A percentile compares a stretch with the other conserved stretches of the same genome.
These are phyloP conservation scores for Caenorhabditis latens DNA, from an alignment of 1,140 invertebrate genomes.

Conservation along the genomic window DNA sequence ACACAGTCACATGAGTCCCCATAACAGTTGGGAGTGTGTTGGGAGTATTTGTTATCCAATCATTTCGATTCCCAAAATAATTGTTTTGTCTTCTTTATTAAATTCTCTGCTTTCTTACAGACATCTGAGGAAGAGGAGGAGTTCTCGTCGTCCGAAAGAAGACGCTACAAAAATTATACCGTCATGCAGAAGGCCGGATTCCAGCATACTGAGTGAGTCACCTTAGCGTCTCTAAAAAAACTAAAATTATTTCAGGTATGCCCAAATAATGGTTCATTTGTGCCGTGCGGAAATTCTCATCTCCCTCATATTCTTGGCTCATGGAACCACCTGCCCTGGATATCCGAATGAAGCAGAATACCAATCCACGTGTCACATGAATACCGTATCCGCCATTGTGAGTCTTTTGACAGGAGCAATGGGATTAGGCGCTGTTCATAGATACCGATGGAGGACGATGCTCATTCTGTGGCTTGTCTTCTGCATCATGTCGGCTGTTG, in stretches of 20 bases:
- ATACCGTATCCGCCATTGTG: constrained; percentile 75
- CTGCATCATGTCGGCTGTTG: constrained; percentile 77
- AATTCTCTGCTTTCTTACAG: constrained; percentile 17
- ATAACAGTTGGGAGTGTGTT: not conserved
- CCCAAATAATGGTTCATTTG: constrained; percentile 74
- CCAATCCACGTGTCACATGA: constrained; percentile 76
- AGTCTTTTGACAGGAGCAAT: constrained; percentile 74
- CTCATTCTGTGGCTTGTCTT: constrained; percentile 75
- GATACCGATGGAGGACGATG: constrained; percentile 76
- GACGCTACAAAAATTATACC: constrained; percentile 76
- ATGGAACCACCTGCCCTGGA: constrained; percentile 74
- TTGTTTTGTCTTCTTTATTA: not conserved
- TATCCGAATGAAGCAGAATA: constrained; percentile 73
- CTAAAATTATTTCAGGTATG: constrained; percentile 66
- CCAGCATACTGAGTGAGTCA: constrained; percentile 74
- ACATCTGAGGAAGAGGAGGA: constrained; percentile 69
- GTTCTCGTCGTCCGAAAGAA: constrained; percentile 63
- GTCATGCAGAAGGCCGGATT: constrained; percentile 76
- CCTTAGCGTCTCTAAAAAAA: not conserved
- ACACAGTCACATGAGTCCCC: too few relatives aligned
- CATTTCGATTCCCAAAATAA: not conserved
- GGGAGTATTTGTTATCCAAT: not conserved
- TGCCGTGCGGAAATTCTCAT: constrained; percentile 75
- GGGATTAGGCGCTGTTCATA: constrained; percentile 74
- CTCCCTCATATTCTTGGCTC: constrained; percentile 72